These are phyloP conservation scores for Zelleria hepariella DNA, from an alignment of 2,888 invertebrate species.

Conservation along the genomic window DNA sequence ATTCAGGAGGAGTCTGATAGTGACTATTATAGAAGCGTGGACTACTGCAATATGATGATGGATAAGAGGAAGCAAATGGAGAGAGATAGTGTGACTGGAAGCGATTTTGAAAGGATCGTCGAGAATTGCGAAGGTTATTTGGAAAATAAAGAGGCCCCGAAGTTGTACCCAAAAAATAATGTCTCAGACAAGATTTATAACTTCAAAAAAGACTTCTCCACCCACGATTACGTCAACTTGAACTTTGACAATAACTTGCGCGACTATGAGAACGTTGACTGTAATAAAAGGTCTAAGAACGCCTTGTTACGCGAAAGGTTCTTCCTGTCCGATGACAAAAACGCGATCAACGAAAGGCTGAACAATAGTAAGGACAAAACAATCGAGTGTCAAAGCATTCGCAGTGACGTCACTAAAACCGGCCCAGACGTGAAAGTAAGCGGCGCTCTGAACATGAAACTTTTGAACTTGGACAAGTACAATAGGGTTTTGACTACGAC, in stretches of 20 bases:
- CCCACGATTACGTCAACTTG: slow-evolving; percentile 53
- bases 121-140: slow-evolving; percentile 34
- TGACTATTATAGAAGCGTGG: slow-evolving; percentile 60
- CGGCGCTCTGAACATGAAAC: slow-evolving; percentile 55
- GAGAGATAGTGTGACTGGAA: slow-evolving; percentile 17
- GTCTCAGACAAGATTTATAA: slow-evolving; percentile 53
- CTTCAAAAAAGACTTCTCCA: slow-evolving; percentile 58
- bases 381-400: slow-evolving; percentile 60
- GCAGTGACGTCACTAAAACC: slow-evolving; percentile 50
- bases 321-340: slow-evolving; percentile 45
- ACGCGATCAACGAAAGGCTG: slow-evolving; percentile 45
- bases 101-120: slow-evolving; percentile 33
- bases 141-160: slow-evolving; percentile 23
- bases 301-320: slow-evolving; percentile 51
- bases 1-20: slow-evolving; percentile 65
- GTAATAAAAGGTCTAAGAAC: slow-evolving; percentile 42
- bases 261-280: slow-evolving; percentile 21
- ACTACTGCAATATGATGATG: slow-evolving; percentile 39
- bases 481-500: slow-evolving; percentile 57
- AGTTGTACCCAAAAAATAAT: slow-evolving; percentile 40
- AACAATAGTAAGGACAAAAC: slow-evolving; percentile 44
- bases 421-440: slow-evolving; percentile 52
- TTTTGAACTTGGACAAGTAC: slow-evolving; percentile 52
- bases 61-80: slow-evolving; percentile 15
- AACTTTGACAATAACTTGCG: slow-evolving; percentile 26